Evolutionary conservation across 1,140 invertebrate species (phyloP).

Genomic region (Ceratoteleas bidentatus): DNA sequence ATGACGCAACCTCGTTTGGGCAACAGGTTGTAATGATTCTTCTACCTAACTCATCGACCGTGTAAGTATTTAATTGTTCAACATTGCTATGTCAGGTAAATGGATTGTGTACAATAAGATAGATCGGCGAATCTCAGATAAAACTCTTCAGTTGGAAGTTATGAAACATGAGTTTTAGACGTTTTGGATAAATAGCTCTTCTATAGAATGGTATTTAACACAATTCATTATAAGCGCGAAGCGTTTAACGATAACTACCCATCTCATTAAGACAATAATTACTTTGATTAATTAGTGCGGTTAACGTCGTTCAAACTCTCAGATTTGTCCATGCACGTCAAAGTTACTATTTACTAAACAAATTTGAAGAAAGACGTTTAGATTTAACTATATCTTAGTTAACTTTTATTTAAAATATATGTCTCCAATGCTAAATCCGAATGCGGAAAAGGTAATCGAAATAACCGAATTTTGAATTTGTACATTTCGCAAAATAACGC

Average conservation of each 20-base stretch:
- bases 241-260: constrained; percentile 18
- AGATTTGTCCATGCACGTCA: not conserved
- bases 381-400: no score
- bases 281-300: constrained; percentile 11
- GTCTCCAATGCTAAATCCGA: no score
- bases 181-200: constrained; percentile 26
- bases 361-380: not conserved
- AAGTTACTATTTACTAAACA: not conserved
- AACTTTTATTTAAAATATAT: no score
- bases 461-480: no score
- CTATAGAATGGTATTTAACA: constrained; percentile 9
- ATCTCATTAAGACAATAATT: constrained; percentile 20
- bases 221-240: constrained; percentile 19
- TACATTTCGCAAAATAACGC: no score
- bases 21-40: constrained; percentile 47
- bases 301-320: not conserved
- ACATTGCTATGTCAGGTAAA: constrained; percentile 32
- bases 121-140: constrained; percentile 37
- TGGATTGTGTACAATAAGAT: constrained; percentile 41
- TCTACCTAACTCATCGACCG: constrained; percentile 33
- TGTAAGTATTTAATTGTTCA: constrained; percentile 41
- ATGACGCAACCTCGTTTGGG: constrained; percentile 21
- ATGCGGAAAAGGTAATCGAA: no score
- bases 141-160: constrained; percentile 34
- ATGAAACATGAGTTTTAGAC: constrained; percentile 32